Evolutionary conservation across 2,797 vertebrate species (phyloP).

Genomic region (Urocyon cinereoargenteus): DNA sequence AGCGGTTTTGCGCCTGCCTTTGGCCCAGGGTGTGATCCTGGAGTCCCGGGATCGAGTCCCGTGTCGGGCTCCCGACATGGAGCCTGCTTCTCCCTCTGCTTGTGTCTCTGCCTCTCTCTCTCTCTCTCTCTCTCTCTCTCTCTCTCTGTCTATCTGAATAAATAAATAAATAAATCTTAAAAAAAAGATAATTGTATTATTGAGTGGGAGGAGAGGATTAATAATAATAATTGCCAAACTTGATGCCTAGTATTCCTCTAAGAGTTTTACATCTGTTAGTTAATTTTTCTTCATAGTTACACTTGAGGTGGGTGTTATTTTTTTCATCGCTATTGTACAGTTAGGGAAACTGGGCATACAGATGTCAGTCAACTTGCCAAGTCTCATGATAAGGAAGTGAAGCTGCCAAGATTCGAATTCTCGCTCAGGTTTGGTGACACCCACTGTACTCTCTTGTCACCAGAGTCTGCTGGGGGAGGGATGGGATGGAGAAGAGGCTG

Average conservation of each 20-base stretch:
- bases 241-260: neutral
- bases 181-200: neutral
- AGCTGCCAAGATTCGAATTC: neutral
- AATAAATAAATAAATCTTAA: too few relatives aligned
- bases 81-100: too few relatives aligned
- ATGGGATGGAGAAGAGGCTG: neutral
- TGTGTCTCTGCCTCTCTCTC: too few relatives aligned
- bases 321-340: neutral
- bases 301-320: neutral
- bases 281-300: neutral
- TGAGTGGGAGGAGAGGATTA: neutral
- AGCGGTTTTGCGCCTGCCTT: too few relatives aligned
- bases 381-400: neutral
- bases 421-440: neutral
- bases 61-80: too few relatives aligned
- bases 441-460: neutral
- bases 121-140: too few relatives aligned
- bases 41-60: too few relatives aligned
- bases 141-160: too few relatives aligned
- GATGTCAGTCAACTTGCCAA: neutral
- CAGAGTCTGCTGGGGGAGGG: neutral
- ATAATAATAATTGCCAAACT: neutral
- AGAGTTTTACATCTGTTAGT: neutral
- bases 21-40: too few relatives aligned
- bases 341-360: neutral